These are phyloP conservation scores for Montipora foliosa DNA, from an alignment of 64 coral and sea anemone genomes.

Conservation along the genomic window DNA sequence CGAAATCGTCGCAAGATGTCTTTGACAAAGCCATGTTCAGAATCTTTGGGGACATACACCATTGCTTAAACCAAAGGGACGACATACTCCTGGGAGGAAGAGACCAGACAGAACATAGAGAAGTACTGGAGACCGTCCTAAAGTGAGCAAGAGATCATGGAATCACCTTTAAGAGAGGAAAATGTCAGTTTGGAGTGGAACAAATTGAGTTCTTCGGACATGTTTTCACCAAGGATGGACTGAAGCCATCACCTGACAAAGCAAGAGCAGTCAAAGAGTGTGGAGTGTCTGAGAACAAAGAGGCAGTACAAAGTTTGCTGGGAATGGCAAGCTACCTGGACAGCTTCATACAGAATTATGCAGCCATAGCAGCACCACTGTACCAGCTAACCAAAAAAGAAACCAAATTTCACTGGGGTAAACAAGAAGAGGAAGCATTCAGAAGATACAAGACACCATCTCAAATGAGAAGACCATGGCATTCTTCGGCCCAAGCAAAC, in stretches of 20 bases:
- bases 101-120: constrained; percentile 33
- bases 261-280: constrained; percentile 76
- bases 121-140: constrained; percentile 51
- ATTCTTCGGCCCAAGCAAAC: constrained; percentile 49
- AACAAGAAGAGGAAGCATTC: constrained; percentile 61
- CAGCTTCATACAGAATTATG: constrained; percentile 69
- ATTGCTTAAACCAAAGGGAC: constrained; percentile 48
- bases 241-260: constrained; percentile 72
- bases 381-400: constrained; percentile 52
- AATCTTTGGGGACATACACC: constrained; percentile 59
- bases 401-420: constrained; percentile 58
- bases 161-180: no score
- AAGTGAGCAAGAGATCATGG: constrained; percentile 66
- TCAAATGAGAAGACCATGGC: constrained; percentile 49
- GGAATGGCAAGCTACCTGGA: constrained; percentile 80
- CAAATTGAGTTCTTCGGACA: constrained; percentile 74
- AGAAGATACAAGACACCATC: constrained; percentile 39
- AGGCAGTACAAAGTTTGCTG: constrained; percentile 73
- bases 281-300: constrained; percentile 60
- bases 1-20: no score
- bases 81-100: constrained; percentile 65
- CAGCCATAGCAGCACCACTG: constrained; percentile 49
- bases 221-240: constrained; percentile 67
- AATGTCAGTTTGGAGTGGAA: constrained; percentile 56
- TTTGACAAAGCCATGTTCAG: neutral